Conservation (phyloP, 2,797 vertebrate species). For the Chaetophractus vellerosus region DNA sequence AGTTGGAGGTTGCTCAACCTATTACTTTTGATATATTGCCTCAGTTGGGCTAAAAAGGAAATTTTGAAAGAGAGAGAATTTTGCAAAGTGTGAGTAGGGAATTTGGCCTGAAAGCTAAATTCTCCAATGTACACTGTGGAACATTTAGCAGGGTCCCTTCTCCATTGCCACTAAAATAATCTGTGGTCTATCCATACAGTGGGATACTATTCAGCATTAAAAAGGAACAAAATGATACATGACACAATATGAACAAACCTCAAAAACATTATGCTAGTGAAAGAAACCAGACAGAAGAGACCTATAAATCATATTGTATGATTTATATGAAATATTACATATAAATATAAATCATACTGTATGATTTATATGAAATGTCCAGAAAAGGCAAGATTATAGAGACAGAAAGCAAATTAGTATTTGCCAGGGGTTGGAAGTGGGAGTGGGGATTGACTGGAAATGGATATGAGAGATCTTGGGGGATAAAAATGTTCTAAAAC, state of each 20-base stretch:
- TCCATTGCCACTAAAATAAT: slow-evolving; percentile 19
- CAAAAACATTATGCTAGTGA: background rate
- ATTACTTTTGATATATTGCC: slow-evolving; percentile 62
- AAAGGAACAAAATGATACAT: background rate
- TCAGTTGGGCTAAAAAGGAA: slow-evolving; percentile 30
- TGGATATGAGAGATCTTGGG: slow-evolving; percentile 3
- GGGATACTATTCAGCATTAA: background rate
- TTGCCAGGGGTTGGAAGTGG: background rate
- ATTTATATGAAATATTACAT: background rate
- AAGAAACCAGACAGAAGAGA: slow-evolving; percentile 10
- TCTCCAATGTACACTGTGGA: background rate
- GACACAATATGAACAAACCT: background rate
- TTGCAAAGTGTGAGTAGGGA: background rate
- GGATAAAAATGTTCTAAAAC: slow-evolving; percentile 60
- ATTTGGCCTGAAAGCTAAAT: slow-evolving; percentile 16
- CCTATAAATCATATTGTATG: background rate
- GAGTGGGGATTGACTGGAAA: slow-evolving; percentile 20
- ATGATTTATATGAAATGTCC: background rate
- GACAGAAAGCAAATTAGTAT: slow-evolving; percentile 15
- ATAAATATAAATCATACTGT: background rate
- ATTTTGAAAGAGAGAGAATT: slow-evolving; percentile 46
- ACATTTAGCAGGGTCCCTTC: background rate
- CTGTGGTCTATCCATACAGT: background rate
- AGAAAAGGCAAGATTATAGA: slow-evolving; percentile 52
- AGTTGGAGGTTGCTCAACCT: background rate